Conservation (phyloP, 2,888 invertebrate species). For the Sicus ferrugineus region DNA sequence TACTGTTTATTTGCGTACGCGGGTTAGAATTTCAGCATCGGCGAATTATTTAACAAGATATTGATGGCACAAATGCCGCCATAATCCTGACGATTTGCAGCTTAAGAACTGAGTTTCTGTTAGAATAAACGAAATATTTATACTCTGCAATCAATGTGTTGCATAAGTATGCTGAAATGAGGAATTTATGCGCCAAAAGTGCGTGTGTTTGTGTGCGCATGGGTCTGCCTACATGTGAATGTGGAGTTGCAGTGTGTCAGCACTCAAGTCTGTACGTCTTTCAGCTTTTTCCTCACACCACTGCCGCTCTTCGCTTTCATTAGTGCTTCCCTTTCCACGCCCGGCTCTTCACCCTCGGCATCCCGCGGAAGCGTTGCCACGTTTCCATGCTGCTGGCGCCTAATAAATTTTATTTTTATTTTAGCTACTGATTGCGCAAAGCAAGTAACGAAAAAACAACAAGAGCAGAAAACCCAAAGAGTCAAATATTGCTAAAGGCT, state of each 20-base stretch:
- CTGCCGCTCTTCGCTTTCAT: conserved; percentile 16
- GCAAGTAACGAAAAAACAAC: not conserved
- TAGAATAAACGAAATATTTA: no score
- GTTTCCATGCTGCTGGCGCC: conserved; percentile 33
- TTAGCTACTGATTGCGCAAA: conserved; percentile 30
- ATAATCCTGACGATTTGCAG: no score
- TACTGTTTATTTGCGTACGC: no score
- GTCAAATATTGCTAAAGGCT: conserved; percentile 35
- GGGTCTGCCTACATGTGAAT: not conserved
- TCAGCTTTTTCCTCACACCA: not conserved
- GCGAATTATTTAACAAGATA: no score
- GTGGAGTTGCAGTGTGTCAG: not conserved
- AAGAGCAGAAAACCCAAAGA: not conserved
- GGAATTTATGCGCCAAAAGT: no score
- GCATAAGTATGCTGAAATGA: no score
- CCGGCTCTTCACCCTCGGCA: not conserved
- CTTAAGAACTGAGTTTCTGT: no score
- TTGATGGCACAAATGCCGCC: no score
- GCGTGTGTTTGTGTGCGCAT: not conserved
- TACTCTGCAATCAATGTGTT: no score
- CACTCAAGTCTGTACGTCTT: not conserved
- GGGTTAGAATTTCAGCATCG: no score
- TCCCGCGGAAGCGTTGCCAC: not conserved
- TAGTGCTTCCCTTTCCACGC: not conserved
- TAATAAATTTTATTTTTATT: conserved; percentile 38